Evolutionary conservation across 1,140 invertebrate species (phyloP), one percentile per base, ranked within the genome.

Genomic region (Heliconius hermathena): DNA sequence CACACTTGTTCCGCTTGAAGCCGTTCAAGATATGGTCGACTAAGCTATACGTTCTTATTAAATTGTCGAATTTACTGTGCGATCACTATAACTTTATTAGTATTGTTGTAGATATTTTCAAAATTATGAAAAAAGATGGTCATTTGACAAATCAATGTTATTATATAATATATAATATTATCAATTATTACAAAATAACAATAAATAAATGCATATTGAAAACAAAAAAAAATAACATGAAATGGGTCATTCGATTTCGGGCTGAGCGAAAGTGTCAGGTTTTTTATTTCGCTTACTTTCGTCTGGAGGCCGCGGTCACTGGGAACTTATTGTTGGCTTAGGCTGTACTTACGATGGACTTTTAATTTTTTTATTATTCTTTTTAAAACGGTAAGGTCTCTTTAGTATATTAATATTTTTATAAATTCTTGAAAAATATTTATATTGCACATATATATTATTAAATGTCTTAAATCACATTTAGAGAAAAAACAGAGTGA

Each of bases 201-300:
- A 85, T 81, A 76, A 66, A 83, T 52, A 52, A 83, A 85, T 81
- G 74, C 73, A 83, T 52, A 52, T 52, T 20, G 16, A 78, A 71
- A 81, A 82, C 77, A 78, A 81, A 84, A 87, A 82, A 82, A 78
- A 20, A 18, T 71, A 82, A 79, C 84, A 81, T 38, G 76, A 85
- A 87, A 87, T 88, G 87, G 89, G 89, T 90, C 88, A 90, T 82
- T 84, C 86, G 87, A 89, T 88, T 90, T 90, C 71, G 89, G 89
- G 76, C 81, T 80, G 82, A 80, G 87, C 85, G 87, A 83, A 86
- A 88, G 85, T 83, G 84, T 80, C 74, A 73, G 77, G 78, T 78
- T 86, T 87, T 88, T 88, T 85, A 82, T 88, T 88, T 87, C 74
- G 78, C 81, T 82, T 88, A 87, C 85, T 89, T 89, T 89, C 85